Evolutionary conservation across 2,888 invertebrate genomes (phyloP), one percentile per base, ranked within the genome.

Genomic region (Belgica antarctica): DNA sequence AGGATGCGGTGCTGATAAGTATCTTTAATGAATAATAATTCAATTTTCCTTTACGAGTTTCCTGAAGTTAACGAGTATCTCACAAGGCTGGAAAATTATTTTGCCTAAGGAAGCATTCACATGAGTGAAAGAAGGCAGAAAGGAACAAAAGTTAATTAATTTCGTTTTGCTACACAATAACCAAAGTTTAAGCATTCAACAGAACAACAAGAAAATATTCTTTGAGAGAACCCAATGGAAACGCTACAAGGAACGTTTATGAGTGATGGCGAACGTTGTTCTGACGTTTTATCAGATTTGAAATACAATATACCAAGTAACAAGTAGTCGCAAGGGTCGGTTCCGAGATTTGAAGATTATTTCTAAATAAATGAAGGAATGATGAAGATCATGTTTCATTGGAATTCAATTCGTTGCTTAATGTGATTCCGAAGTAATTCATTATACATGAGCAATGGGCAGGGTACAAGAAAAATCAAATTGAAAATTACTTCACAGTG

Each of bases 21-120:
- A 52, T 52, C 52, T 52, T 52, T 52, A 52, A 52, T 52, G 52
- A 52, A 52, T 52, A 52, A 52, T 22, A 52, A 52, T 52, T 52
- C 22, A 52, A 52, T 22, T 22, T 52, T 52, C 19, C 3, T 41
- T n/a, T n/a, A n/a, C n/a, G n/a, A n/a, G n/a, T n/a, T n/a, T n/a
- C n/a, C n/a, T n/a, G n/a, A n/a, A n/a, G n/a, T n/a, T n/a, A n/a
- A n/a, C n/a, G n/a, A n/a, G n/a, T n/a, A n/a, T n/a, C n/a, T n/a
- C n/a, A n/a, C 34, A 31, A 12, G 12, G 12, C 7, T 31, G 34
- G 34, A 31, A 31, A 31, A 31, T 31, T 31, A 31, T 8, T 31
- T 5, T 31, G 34, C 34, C 12, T 8, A 12, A 8, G 34, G 34
- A 5, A 31, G 34, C 34, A 31, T 31, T 8, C 5, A 31, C 5